Percentiles rank a stretch among this genome's conserved stretches.
These are phyloP conservation scores for Ibidorhyncha struthersii DNA, from an alignment of 2,113 vertebrate genomes.

Conservation along the genomic window DNA sequence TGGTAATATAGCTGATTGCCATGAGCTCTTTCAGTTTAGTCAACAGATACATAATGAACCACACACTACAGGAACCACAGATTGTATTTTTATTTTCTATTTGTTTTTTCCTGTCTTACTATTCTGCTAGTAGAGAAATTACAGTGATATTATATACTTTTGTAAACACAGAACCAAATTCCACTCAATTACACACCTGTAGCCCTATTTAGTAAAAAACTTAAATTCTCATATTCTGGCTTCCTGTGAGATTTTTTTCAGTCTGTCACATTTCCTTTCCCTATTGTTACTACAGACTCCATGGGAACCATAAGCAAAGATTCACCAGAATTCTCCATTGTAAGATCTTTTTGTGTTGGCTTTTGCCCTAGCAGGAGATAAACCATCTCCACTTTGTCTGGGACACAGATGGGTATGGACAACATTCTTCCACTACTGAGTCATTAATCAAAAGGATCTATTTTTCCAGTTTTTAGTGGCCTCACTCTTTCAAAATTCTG, in stretches of 20 bases:
- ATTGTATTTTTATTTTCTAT: neutral
- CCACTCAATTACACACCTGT: neutral
- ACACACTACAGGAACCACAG: neutral
- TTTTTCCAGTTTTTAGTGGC: conserved; percentile 25
- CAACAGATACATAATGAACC: neutral
- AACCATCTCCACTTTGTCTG: conserved; percentile 35
- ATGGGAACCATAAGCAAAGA: neutral
- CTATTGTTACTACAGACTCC: conserved; percentile 6
- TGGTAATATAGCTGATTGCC: neutral
- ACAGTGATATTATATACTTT: neutral
- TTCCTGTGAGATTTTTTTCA: neutral
- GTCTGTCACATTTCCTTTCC: neutral
- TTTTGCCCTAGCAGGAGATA: conserved; percentile 53
- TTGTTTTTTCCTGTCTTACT: neutral
- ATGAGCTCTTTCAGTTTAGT: neutral
- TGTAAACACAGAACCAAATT: neutral
- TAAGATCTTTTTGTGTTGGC: conserved; percentile 21
- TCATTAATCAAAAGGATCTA: conserved; percentile 43
- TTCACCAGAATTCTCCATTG: conserved; percentile 31
- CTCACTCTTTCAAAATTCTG: neutral
- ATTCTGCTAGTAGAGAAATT: neutral
- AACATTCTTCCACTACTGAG: conserved; percentile 9
- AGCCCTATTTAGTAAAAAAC: neutral
- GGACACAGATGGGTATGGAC: conserved; percentile 42
- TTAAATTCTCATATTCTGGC: neutral